These are phyloP conservation scores for Steinernema khuongi DNA, from an alignment of 1,140 invertebrate species.

Conservation along the genomic window DNA sequence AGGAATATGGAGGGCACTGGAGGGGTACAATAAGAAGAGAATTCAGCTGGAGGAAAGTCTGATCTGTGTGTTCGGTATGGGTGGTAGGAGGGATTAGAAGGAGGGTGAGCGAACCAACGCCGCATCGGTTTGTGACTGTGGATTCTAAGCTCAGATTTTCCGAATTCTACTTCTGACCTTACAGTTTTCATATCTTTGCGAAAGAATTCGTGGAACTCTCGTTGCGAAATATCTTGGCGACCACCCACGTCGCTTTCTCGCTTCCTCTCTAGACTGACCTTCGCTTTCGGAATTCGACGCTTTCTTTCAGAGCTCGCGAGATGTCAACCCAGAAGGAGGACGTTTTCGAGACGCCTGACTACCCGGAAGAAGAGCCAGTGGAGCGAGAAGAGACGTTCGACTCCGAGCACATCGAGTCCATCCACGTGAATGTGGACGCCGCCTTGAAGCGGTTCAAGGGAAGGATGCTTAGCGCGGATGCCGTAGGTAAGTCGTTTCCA, in stretches of 20 bases:
- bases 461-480: conserved; percentile 32
- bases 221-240: not conserved
- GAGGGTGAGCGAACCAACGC: no score
- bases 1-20: no score
- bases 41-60: no score
- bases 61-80: no score
- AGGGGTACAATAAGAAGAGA: no score
- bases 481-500: conserved; percentile 22
- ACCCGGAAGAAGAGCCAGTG: not conserved
- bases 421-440: conserved; percentile 37
- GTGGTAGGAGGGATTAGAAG: no score
- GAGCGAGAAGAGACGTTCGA: not conserved
- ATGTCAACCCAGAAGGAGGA: conserved; percentile 5
- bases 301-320: no score
- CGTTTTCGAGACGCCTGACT: not conserved
- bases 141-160: not conserved
- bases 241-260: not conserved
- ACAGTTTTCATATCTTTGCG: not conserved
- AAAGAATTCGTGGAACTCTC: not conserved
- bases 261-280: not conserved
- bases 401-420: conserved; percentile 4
- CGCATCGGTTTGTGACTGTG: no score
- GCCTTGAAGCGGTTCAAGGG: conserved; percentile 35
- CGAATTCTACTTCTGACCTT: not conserved
- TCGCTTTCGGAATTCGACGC: not conserved